These are phyloP conservation scores for Astropecten irregularis DNA, from an alignment of 53 echinoderm and acorn worm genomes.

Conservation along the genomic window DNA sequence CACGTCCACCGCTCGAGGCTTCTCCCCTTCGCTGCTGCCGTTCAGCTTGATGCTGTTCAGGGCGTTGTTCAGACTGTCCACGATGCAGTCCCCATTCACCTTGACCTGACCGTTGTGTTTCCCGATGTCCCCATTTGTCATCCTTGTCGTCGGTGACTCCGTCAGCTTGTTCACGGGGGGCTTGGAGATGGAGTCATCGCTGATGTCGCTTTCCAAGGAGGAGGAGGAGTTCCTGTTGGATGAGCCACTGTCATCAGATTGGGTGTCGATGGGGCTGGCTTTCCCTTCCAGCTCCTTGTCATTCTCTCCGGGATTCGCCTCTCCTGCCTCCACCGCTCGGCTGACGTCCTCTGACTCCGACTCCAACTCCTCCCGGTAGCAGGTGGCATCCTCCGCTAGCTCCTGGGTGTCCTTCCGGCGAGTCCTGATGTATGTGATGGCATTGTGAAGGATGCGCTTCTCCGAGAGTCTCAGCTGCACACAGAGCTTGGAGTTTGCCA, in stretches of 20 bases:
- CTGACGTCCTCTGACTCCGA: slow-evolving; percentile 6
- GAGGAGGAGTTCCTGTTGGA: slow-evolving; percentile 12
- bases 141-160: background rate
- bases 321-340: background rate
- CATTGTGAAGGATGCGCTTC: slow-evolving; percentile 77
- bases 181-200: slow-evolving; percentile 3
- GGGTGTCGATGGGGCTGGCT: background rate
- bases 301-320: slow-evolving; percentile 8
- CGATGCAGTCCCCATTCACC: slow-evolving; percentile 4
- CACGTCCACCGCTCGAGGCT: too few relatives aligned
- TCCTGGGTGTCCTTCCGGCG: slow-evolving; percentile 67
- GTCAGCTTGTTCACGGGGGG: background rate
- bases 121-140: background rate
- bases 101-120: background rate
- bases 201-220: slow-evolving; percentile 13
- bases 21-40: background rate
- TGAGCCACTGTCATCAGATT: slow-evolving; percentile 4
- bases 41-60: slow-evolving; percentile 20
- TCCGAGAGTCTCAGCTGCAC: slow-evolving; percentile 70
- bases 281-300: slow-evolving; percentile 28
- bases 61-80: slow-evolving; percentile 39
- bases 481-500: slow-evolving; percentile 57
- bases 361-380: slow-evolving; percentile 55
- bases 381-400: slow-evolving; percentile 66
- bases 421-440: slow-evolving; percentile 68